These are phyloP conservation scores for Ceuthmochares aereus DNA, from an alignment of 2,113 vertebrate species.

Conservation along the genomic window DNA sequence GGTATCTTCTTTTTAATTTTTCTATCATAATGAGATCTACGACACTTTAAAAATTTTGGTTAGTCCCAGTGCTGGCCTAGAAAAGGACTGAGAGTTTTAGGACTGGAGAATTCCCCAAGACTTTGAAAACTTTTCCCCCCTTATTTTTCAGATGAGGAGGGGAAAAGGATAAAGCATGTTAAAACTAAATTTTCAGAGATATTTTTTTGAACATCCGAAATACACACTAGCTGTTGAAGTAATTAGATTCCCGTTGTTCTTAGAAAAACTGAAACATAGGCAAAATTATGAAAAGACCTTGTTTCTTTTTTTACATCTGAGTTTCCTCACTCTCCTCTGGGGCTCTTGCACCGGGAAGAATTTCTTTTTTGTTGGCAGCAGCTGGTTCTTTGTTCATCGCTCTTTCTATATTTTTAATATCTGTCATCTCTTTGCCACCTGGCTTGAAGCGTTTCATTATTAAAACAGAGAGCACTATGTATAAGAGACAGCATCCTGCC, in stretches of 20 bases:
- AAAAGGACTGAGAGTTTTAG: not conserved
- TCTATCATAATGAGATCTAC: not conserved
- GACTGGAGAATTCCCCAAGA: not conserved
- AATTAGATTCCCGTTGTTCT: not conserved
- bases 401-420: not conserved
- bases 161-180: not conserved
- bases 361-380: not conserved
- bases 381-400: not conserved
- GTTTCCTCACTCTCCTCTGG: slow-evolving; percentile 50
- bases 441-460: slow-evolving; percentile 54
- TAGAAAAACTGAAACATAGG: not conserved
- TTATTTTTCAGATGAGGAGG: not conserved
- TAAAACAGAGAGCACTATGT: slow-evolving; percentile 52
- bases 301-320: slow-evolving; percentile 3
- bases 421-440: not conserved
- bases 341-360: slow-evolving; percentile 16
- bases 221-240: not conserved
- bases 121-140: not conserved
- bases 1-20: not conserved
- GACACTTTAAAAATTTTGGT: not conserved
- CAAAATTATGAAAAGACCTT: not conserved
- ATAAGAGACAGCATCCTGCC: slow-evolving; percentile 51
- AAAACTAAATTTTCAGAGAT: not conserved
- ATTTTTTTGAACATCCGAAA: not conserved
- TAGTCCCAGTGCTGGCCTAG: not conserved